Evolutionary conservation across 92 coral and sea anemone genomes (phyloP), one percentile per base, ranked within the genome.

Genomic region (Phymanthus crucifer): DNA sequence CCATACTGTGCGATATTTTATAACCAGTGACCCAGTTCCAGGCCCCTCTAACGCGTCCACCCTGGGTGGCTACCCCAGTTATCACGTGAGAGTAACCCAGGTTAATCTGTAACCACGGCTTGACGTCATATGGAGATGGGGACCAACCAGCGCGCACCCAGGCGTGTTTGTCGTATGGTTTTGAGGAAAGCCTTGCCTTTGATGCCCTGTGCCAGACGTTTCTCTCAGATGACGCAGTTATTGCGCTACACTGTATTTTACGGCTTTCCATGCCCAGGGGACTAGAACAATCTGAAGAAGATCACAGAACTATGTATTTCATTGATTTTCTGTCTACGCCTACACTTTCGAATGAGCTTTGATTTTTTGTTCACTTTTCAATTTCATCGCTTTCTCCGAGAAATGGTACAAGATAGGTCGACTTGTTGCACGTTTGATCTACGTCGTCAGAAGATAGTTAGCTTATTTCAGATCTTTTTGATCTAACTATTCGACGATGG

Each of bases 231-330:
- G 89, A 86, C 2, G 88, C 83, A 23, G 38, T 78, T 13, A 86
- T 37, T 14, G 72, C 56, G 1, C 38, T 73, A 48, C 80, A 76
- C 14, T 31, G 67, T 32, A 86, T 86, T 32, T 56, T 54, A 33
- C 69, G 68, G 43, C 47, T 80, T 70, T 80, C 86, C 77, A 86
- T 86, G 26, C 89, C 89, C 0, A 86, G 83, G 26, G 89, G 78
- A 13, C 70, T 76, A 29, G 65, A 27, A 58, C 80, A 76, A 1
- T 3, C 80, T 76, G 33, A 0, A 36, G 46, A 38, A 36, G 16
- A 7, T n/a, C 27, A 35, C 2, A 32, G 18, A 17, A n/a, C n/a
- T n/a, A 67, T 67, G 14, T 3, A 31, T 31, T 31, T 67, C 19
- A 67, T 27, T 54, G 2, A 67, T 2, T 1, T n/a, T 27, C 11